Base-by-base conservation (phyloP, 2,797 vertebrate species). In the Muscicapa striata region DNA sequence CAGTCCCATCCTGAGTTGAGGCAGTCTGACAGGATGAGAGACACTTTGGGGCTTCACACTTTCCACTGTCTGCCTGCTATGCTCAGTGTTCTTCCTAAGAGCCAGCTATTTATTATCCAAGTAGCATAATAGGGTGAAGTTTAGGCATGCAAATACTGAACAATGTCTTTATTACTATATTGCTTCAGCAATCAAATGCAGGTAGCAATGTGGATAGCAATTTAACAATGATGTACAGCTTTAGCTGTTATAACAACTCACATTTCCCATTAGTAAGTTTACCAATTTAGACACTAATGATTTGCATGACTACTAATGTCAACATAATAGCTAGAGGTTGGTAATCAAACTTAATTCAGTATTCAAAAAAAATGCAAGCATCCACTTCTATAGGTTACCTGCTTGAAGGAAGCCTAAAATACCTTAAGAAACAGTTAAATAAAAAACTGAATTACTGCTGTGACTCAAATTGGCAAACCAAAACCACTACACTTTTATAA, bases 381-480 rank as follows among this genome's bases (percentile, higher is more conserved):
- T 59, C 17, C 7, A 23, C 15, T 30, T 61, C 14, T 61, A 5
- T 46, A 6, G 46, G 59, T 67, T 21, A 57, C 17, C 32, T 76
- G 45, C 75, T 46, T 48, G 14, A 58, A 45, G 49, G 13, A 38
- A 78, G 32, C n/a, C 22, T 8, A 27, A 84, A 86, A 34, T 64
- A 77, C n/a, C 30, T 41, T 62, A 82, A 93, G 21, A 95, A 92
- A 77, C 18, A 82, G 49, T 62, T 36, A 61, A 48, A 49, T 34
- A 73, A 34, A 27, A 27, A 76, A 73, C 29, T 43, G 13, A 51
- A 19, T 30, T 24, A 54, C 21, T 64, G n/a, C 8, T 1, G 0
- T 20, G 26, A 26, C 13, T 54, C 6, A 2, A 45, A 30, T 16
- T 78, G 16, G 21, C 0, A 0, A 24, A 26, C 40, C 6, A 36